Percentiles rank a stretch among this genome's conserved stretches.
Evolutionary conservation across 1,140 invertebrate species (phyloP).

Genomic region (Wiebesia pumilae): DNA sequence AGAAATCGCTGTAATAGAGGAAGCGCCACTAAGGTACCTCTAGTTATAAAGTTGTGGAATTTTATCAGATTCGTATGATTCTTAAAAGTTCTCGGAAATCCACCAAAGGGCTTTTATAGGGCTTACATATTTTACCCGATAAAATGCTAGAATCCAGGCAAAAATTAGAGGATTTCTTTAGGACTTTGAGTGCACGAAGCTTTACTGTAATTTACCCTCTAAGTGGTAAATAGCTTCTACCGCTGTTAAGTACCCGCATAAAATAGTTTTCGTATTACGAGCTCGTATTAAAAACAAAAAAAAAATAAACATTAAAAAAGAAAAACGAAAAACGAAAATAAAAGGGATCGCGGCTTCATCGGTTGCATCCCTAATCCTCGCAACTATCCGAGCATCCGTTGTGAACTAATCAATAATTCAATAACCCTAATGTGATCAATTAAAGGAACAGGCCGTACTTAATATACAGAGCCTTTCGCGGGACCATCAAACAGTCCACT

Average conservation of each 20-base stretch:
- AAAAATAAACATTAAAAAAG: no score
- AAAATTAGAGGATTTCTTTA: background rate
- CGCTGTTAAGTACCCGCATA: no score
- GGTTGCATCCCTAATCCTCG: background rate
- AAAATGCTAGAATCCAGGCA: background rate
- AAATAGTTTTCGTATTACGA: no score
- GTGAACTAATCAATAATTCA: constrained; percentile 15
- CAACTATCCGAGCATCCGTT: background rate
- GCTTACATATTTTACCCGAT: background rate
- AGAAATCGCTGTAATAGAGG: background rate
- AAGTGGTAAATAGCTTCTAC: no score
- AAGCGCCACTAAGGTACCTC: background rate
- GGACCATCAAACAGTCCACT: constrained; percentile 44
- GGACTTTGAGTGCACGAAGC: background rate
- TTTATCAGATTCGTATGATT: constrained; percentile 25
- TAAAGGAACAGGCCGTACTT: constrained; percentile 34
- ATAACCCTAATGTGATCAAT: constrained; percentile 42
- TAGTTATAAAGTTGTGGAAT: constrained; percentile 12
- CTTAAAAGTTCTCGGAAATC: constrained; percentile 2
- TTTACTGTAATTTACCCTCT: background rate
- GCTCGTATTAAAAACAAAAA: no score
- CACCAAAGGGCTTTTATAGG: background rate
- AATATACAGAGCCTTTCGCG: constrained; percentile 9
- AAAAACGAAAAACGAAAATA: no score
- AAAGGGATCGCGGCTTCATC: no score